Base-by-base conservation (phyloP, 2,888 invertebrate genomes). In the Bimastos eiseni region DNA sequence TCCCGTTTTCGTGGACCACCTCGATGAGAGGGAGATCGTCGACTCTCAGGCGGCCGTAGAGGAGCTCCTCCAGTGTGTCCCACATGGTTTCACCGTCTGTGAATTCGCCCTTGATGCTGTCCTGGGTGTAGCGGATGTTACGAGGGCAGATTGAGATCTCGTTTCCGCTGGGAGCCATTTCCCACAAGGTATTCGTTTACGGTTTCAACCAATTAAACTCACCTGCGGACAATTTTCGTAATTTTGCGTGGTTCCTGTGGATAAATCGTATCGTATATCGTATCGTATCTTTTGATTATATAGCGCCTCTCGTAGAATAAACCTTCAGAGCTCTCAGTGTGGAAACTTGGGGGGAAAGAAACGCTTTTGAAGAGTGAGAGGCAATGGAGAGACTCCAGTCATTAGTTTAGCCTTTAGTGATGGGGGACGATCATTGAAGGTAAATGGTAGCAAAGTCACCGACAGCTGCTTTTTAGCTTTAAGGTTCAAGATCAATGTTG, bases 51-150 rank as follows among this genome's bases (percentile, higher is more conserved):
- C 38, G 89, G n/a, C 49, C 49, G 30, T 37, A 38, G 36, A 89
- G 89, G 17, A 89, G 33, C 2, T 89, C 38, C 89, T 49, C 33
- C 21, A 89, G 37, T 1, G 89, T 89, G 21, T 89, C 41, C 49
- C 33, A 41, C 38, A 89, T 33, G 37, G 41, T 8, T 89, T 1
- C 33, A 19, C 89, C 49, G 49, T 44, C 41, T 19, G 13, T 49
- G 13, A 89, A 89, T 21, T 41, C 37, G 44, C 44, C 33, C 30
- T 41, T 41, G n/a, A 89, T 89, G 89, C 89, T 89, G 89, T 89
- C 89, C 44, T 89, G 89, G 19, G 89, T 89, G 49, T 38, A 89
- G 4, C 41, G 37, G 11, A 89, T 89, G 89, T 89, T 41, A 30
- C 36, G 37, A 2, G 89, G 89, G 21, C 44, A 33, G 19, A 89